Evolutionary conservation across 1,140 invertebrate species (phyloP).

Genomic region (Lycorma delicatula): DNA sequence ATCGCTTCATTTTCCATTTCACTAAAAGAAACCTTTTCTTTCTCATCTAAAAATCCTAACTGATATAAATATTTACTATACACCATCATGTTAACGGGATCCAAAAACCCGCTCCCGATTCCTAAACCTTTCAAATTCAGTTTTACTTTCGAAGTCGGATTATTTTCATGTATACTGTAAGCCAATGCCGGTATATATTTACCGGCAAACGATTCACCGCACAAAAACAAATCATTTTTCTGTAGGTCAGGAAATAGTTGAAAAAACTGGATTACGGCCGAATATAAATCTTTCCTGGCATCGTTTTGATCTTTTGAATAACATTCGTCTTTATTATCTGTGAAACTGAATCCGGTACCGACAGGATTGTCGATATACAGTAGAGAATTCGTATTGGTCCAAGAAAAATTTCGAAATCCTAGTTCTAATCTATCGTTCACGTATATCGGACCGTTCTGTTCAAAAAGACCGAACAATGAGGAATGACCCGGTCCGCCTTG

Average conservation of each 20-base stretch:
- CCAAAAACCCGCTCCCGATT: slow-evolving; percentile 57
- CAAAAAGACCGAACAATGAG: slow-evolving; percentile 71
- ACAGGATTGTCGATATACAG: slow-evolving; percentile 85
- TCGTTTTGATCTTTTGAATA: slow-evolving; percentile 57
- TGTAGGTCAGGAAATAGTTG: slow-evolving; percentile 43
- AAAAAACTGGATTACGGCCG: slow-evolving; percentile 61
- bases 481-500: slow-evolving; percentile 76
- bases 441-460: slow-evolving; percentile 48
- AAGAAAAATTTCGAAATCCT: slow-evolving; percentile 44
- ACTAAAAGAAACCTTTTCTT: slow-evolving; percentile 14
- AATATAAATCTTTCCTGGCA: slow-evolving; percentile 57
- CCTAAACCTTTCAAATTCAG: slow-evolving; percentile 42
- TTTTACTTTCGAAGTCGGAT: slow-evolving; percentile 23
- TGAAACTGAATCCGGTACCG: slow-evolving; percentile 70
- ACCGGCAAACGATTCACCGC: slow-evolving; percentile 49
- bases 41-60: slow-evolving; percentile 52
- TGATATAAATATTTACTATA: slow-evolving; percentile 57
- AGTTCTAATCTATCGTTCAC: slow-evolving; percentile 42
- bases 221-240: slow-evolving; percentile 29
- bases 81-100: slow-evolving; percentile 51
- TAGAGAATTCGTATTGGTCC: slow-evolving; percentile 65
- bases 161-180: slow-evolving; percentile 40
- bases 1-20: slow-evolving; percentile 12
- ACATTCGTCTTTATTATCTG: slow-evolving; percentile 48
- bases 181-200: slow-evolving; percentile 46